Evolutionary conservation across 2,113 vertebrate genomes (phyloP).

Genomic region (Gymnarchus niloticus): DNA sequence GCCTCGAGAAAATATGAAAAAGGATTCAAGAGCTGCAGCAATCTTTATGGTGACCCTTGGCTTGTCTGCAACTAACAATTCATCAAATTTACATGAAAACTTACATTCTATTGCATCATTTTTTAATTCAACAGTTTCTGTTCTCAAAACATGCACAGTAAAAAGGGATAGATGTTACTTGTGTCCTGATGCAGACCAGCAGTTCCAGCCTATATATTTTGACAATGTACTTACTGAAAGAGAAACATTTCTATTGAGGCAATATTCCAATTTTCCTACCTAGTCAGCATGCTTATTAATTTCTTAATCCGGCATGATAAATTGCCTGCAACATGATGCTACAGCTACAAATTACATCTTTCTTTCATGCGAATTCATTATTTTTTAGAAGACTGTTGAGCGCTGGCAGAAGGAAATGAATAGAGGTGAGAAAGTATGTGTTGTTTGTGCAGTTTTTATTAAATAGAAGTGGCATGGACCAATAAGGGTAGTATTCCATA

Average conservation of each 20-base stretch:
- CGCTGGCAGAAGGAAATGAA: no score
- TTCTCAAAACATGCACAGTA: background rate
- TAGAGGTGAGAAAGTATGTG: no score
- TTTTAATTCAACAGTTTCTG: background rate
- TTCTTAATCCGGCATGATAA: no score
- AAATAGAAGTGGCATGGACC: no score
- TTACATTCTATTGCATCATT: conserved; percentile 6
- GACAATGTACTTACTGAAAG: background rate
- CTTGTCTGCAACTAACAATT: background rate
- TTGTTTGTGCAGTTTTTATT: no score
- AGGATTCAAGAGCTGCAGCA: background rate
- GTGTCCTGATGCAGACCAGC: background rate
- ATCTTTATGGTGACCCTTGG: background rate
- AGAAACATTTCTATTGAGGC: conserved; percentile 7
- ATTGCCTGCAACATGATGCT: background rate
- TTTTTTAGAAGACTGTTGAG: background rate
- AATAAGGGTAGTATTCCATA: no score
- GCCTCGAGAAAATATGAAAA: background rate
- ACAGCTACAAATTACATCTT: background rate
- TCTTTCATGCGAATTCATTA: background rate
- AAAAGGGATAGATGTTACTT: conserved; percentile 1
- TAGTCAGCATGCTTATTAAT: background rate
- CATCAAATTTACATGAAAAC: conserved; percentile 6
- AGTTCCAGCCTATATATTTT: background rate
- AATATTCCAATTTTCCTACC: background rate